A percentile compares a stretch with the other conserved stretches of the same genome.
These are phyloP conservation scores for Eubasilissa regina DNA, from an alignment of 1,140 invertebrate species.

Conservation along the genomic window DNA sequence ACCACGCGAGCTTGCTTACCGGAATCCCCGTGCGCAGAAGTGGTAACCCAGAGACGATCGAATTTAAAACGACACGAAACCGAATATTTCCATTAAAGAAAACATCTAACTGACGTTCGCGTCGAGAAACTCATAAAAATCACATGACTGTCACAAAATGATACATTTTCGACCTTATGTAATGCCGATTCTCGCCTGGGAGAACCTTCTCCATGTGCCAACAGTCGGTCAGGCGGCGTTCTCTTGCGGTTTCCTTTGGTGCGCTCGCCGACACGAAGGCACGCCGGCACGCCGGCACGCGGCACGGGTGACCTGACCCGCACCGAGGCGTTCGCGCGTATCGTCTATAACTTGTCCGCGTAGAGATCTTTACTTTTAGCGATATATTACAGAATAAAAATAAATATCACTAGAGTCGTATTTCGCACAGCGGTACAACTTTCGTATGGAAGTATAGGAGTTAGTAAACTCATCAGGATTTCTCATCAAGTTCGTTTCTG, in stretches of 20 bases:
- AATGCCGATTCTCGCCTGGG: not conserved
- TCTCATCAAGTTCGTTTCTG: not conserved
- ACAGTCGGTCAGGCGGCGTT: conserved; percentile 19
- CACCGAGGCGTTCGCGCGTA: not conserved
- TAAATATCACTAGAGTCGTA: too few species aligned
- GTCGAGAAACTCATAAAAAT: not conserved
- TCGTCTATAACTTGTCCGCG: not conserved
- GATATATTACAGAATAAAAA: too few species aligned
- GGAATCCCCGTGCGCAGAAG: not conserved
- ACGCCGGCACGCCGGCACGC: not conserved
- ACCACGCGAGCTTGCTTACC: too few species aligned
- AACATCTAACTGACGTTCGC: not conserved
- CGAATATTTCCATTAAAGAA: too few species aligned
- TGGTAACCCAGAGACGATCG: not conserved
- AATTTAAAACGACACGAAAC: too few species aligned
- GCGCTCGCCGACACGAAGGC: conserved; percentile 1
- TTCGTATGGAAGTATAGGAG: too few species aligned
- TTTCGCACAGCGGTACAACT: too few species aligned
- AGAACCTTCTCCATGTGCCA: not conserved
- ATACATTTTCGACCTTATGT: conserved; percentile 2
- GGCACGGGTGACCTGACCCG: not conserved
- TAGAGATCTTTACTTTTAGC: too few species aligned
- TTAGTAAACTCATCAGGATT: too few species aligned
- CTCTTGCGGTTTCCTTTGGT: conserved; percentile 20
- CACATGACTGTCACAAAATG: conserved; percentile 16